A percentile compares a stretch with the other conserved stretches of the same genome.
These are phyloP conservation scores for Ageneiosus marmoratus DNA, from an alignment of 2,113 vertebrate genomes.

Conservation along the genomic window DNA sequence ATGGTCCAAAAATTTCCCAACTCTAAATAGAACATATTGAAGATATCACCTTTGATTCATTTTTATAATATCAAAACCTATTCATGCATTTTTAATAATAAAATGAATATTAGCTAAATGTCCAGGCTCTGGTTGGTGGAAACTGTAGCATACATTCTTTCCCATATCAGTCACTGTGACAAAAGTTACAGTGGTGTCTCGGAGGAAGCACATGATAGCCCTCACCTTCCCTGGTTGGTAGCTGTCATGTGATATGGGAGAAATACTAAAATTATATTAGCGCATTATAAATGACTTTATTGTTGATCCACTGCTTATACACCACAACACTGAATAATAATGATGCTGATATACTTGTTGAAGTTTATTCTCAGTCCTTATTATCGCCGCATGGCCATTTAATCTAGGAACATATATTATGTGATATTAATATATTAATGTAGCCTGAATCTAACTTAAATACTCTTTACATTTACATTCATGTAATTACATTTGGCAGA, in stretches of 20 bases:
- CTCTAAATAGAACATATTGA: background rate
- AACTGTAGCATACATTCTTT: too few species aligned
- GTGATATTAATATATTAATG: too few species aligned
- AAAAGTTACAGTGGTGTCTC: too few species aligned
- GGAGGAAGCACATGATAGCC: too few species aligned
- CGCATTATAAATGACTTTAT: too few species aligned
- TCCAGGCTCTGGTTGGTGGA: too few species aligned
- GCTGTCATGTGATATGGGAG: too few species aligned
- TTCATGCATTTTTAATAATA: conserved; percentile 5
- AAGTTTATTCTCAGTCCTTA: background rate
- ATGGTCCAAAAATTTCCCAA: background rate
- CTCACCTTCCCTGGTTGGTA: too few species aligned
- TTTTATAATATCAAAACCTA: background rate
- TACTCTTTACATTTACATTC: too few species aligned
- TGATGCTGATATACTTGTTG: background rate
- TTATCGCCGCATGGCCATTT: background rate
- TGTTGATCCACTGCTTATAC: background rate
- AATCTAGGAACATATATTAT: background rate
- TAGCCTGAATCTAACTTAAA: background rate
- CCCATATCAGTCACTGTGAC: too few species aligned
- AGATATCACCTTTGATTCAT: background rate
- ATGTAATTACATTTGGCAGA: too few species aligned
- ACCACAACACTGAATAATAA: background rate
- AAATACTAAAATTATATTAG: too few species aligned
- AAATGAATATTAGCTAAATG: background rate